These are phyloP conservation scores for Coendou prehensilis DNA, from an alignment of 2,797 vertebrate species.

Conservation along the genomic window DNA sequence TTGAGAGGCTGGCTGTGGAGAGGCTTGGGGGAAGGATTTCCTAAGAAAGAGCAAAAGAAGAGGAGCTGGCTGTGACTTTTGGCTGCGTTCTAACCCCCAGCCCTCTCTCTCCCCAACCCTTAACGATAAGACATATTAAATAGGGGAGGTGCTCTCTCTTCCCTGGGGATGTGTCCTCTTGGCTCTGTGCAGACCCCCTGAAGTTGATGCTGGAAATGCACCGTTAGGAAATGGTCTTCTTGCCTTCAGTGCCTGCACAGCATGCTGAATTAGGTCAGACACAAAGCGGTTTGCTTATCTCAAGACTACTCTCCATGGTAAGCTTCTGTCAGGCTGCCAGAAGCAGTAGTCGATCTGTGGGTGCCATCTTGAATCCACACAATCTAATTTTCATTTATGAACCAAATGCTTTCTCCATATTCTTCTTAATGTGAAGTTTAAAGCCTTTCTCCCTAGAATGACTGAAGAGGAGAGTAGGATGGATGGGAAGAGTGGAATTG, in stretches of 20 bases:
- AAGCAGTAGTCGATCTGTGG: slow-evolving; percentile 59
- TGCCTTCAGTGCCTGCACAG: not conserved
- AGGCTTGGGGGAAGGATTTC: slow-evolving; percentile 45
- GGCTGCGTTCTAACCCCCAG: slow-evolving; percentile 8
- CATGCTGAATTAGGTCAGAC: slow-evolving; percentile 35
- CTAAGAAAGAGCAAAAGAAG: slow-evolving; percentile 42
- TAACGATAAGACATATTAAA: not conserved
- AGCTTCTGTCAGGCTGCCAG: slow-evolving; percentile 52
- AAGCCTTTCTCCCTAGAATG: not conserved
- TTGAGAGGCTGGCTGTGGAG: slow-evolving; percentile 5
- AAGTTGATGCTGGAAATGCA: not conserved
- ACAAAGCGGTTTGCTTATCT: slow-evolving; percentile 62
- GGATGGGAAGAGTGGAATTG: not conserved
- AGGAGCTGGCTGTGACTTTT: not conserved
- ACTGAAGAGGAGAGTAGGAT: not conserved
- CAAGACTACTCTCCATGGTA: slow-evolving; percentile 60
- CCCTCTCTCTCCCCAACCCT: not conserved
- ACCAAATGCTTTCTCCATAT: slow-evolving; percentile 80
- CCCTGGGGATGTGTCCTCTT: not conserved
- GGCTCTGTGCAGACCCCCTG: not conserved
- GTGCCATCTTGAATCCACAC: slow-evolving; percentile 66
- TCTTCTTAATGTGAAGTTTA: slow-evolving; percentile 76
- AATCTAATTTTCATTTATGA: slow-evolving; percentile 72
- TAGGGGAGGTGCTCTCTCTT: not conserved
- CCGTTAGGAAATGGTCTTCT: not conserved